Base-by-base conservation (phyloP, 2,113 vertebrate species). In the Cottus gobio region DNA sequence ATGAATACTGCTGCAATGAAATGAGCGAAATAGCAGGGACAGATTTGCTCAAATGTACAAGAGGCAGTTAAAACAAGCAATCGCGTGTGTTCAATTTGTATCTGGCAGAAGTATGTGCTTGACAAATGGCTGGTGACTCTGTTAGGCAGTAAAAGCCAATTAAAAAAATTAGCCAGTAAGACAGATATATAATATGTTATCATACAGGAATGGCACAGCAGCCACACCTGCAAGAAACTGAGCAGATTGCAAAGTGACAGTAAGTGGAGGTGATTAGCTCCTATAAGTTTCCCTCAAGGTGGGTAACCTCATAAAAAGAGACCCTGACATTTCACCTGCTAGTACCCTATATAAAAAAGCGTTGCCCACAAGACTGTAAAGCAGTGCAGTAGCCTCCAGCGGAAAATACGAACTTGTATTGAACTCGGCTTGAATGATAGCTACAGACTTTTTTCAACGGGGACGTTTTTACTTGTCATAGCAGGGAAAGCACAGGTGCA, bases 1-100 rank as follows among this genome's bases (percentile, higher is more conserved):
- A 89, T 76, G 70, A 84, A 90, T 72, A 77, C 36, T 64, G 68
- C 67, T 77, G 75, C 46, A 73, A 67, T 69, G 26, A 67, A 90
- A 89, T 37, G 4, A 81, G 60, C 58, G 83, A 75, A 89, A 83
- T 63, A 79, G 52, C 50, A 24, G 36, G 63, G n/a, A 78, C 30
- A 76, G 42, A 80, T 75, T 83, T 81, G 37, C 37, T 50, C 58
- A 79, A 61, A 73, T 74, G 67, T 76, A 75, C 52, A 56, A 70
- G n/a, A 67, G 64, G 48, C 66, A 62, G 61, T 87, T 83, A 71
- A 81, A 91, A 75, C 57, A 76, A 68, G 82, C 68, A 52, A 20
- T 44, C 26, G 7, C 2, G 34, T 77, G 73, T 54, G 28, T 85
- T 80, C 24, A 71, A 85, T 83, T 79, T 65, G 63, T 60, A n/a